Percentiles rank a stretch among this genome's conserved stretches.
phyloP scores from a whole-genome alignment of 2,113 vertebrate genomes.

The Haplochromis burtoni region DNA sequence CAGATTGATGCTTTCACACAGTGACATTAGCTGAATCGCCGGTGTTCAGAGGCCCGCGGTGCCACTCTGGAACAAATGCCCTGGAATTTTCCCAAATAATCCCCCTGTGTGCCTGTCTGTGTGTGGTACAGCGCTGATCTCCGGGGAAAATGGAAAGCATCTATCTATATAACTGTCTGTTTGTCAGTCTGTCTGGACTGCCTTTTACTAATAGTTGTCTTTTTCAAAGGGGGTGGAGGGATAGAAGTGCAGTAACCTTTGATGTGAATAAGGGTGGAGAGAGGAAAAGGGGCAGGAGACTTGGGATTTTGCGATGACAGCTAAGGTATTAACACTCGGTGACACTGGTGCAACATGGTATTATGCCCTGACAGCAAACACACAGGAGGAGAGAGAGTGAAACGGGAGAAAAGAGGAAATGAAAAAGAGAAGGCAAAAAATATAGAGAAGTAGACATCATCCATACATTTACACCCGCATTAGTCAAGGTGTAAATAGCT shows the following conservation, averaged over 20 bases:
- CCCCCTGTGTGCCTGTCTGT: slow-evolving; percentile 54
- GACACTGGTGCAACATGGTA: slow-evolving; percentile 36
- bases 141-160: slow-evolving; percentile 39
- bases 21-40: slow-evolving; percentile 70
- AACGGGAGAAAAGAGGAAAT: neutral
- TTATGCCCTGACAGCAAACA: slow-evolving; percentile 18
- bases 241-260: slow-evolving; percentile 30
- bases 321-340: slow-evolving; percentile 43
- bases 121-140: slow-evolving; percentile 38
- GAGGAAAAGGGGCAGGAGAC: neutral
- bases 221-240: neutral
- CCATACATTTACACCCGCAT: neutral
- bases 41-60: slow-evolving; percentile 46
- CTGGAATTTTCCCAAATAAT: slow-evolving; percentile 74
- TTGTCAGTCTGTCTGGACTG: slow-evolving; percentile 27
- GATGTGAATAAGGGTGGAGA: slow-evolving; percentile 3
- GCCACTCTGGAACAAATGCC: slow-evolving; percentile 68
- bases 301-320: slow-evolving; percentile 33
- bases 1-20: slow-evolving; percentile 71
- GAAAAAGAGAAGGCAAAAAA: neutral
- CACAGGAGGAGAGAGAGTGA: neutral
- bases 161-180: slow-evolving; percentile 39
- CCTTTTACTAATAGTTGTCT: slow-evolving; percentile 48
- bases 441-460: neutral
- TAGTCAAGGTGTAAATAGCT: neutral